Evolutionary conservation across 1,140 invertebrate genomes (phyloP).

Genomic region (Drosophila willistoni): DNA sequence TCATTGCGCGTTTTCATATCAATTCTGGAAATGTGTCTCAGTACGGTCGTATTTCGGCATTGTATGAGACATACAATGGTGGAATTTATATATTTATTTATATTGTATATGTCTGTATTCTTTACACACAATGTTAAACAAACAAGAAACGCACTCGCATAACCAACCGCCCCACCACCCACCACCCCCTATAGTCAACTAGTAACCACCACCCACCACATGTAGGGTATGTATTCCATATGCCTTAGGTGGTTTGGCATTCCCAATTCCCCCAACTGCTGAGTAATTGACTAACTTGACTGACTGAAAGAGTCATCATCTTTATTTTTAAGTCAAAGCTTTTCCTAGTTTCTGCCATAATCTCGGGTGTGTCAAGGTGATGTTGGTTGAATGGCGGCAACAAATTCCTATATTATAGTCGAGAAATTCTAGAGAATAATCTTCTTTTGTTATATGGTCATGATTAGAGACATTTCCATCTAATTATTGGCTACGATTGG

Average conservation of each 20-base stretch:
- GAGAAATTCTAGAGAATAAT: background rate
- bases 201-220: background rate
- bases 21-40: constrained; percentile 61
- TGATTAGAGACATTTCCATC: background rate
- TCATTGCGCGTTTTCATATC: constrained; percentile 58
- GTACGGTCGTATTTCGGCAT: constrained; percentile 39
- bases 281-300: background rate
- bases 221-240: background rate
- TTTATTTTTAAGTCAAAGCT: constrained; percentile 28
- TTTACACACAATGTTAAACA: constrained; percentile 11
- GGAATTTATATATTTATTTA: constrained; percentile 26
- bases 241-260: background rate
- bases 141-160: constrained; percentile 11
- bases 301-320: constrained; percentile 33
- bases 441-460: background rate
- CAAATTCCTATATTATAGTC: background rate
- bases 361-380: background rate
- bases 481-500: background rate
- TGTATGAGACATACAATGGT: constrained; percentile 43
- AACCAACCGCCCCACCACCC: background rate
- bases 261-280: background rate
- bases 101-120: constrained; percentile 12
- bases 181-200: background rate
- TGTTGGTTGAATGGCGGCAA: background rate
- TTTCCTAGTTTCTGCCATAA: background rate